Base-by-base conservation (phyloP, 2,888 invertebrate genomes). In the Drosophila siamana region DNA sequence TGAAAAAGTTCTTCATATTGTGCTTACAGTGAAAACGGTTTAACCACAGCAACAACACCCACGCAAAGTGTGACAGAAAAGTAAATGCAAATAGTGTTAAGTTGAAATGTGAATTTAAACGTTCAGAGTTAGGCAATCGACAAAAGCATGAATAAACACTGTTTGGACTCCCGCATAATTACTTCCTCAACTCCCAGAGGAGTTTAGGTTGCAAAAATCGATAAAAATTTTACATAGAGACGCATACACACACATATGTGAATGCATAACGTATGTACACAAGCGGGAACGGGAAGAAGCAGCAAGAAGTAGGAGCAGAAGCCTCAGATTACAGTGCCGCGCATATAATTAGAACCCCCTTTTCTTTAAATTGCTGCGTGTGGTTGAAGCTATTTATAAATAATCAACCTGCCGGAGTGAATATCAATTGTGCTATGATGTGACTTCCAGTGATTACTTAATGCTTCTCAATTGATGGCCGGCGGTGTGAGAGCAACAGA, bases 121-220 rank as follows among this genome's bases (percentile, higher is more conserved):
- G n/a, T n/a, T 11, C 4, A 3, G n/a, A 28, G 9, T 28, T 28
- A 28, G 28, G 9, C 28, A 28, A 28, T 9, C 46, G 28, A 52
- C 41, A 15, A 16, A 46, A 54, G 40, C 26, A 61, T 61, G 59
- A 46, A 43, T 56, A 33, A 55, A 63, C 64, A 48, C 63, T n/a
- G 24, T 48, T 69, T 28, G 5, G 15, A n/a, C 47, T 50, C 52
- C 67, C 56, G 36, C 65, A 69, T 64, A 69, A 57, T 51, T 51
- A 46, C 33, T 64, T 60, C 24, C 38, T 13, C 7, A 22, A 50
- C 43, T 74, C 68, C 54, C 74, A 61, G 56, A 63, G 80, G 82
- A 82, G 86, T 84, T 78, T 65, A 67, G 52, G 30, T 68, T 56
- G 78, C 72, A 78, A 89, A 82, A 86, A 86, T 86, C 86, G 72